phyloP scores from a whole-genome alignment of 2,888 invertebrate genomes.

The Tenthredo mesomela region DNA sequence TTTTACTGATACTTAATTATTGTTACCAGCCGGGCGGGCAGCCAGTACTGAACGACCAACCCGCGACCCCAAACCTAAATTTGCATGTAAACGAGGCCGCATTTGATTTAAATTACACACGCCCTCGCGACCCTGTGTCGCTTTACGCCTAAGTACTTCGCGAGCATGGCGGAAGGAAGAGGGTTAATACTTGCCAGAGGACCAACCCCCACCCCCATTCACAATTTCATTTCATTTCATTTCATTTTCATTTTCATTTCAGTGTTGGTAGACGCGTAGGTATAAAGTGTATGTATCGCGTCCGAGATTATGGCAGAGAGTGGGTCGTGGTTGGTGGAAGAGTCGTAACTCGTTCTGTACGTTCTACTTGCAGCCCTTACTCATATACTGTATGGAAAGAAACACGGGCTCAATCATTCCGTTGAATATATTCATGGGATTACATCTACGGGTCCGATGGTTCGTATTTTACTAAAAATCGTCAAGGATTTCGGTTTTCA shows the following conservation, averaged over 20 bases:
- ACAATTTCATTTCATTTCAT: background rate
- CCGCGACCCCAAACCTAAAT: constrained; percentile 61
- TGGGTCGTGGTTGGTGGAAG: background rate
- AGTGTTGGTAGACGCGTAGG: background rate
- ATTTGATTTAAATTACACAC: constrained; percentile 68
- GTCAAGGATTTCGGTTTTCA: background rate
- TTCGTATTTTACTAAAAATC: background rate
- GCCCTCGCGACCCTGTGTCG: constrained; percentile 53
- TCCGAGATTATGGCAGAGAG: background rate
- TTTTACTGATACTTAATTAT: constrained; percentile 49
- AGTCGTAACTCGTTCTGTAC: constrained; percentile 9
- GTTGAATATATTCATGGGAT: background rate
- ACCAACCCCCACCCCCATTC: background rate
- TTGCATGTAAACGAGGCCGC: constrained; percentile 73
- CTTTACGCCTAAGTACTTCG: constrained; percentile 59
- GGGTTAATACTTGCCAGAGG: constrained; percentile 37
- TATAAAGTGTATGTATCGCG: background rate
- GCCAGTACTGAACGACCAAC: constrained; percentile 53
- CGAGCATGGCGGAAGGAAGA: constrained; percentile 29
- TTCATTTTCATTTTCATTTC: background rate
- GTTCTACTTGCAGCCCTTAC: background rate
- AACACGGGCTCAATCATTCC: constrained; percentile 15
- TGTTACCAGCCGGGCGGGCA: constrained; percentile 47
- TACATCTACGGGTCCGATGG: background rate
- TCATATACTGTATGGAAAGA: background rate